Percentiles rank a stretch among this genome's conserved stretches.
These are phyloP conservation scores for Pristionchus maxplancki DNA, from an alignment of 2,888 invertebrate genomes.

Conservation along the genomic window DNA sequence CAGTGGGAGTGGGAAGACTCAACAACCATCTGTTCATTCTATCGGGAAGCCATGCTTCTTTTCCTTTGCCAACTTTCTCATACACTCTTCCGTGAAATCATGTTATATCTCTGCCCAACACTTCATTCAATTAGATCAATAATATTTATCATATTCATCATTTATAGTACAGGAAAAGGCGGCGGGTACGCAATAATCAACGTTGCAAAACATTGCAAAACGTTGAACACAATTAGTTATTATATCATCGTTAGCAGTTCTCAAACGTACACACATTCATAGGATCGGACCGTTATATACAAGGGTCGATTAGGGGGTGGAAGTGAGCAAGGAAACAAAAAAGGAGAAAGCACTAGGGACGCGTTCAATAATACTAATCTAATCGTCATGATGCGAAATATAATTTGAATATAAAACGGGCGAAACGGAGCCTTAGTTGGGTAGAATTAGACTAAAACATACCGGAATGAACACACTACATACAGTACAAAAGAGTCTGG, in stretches of 20 bases:
- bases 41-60: no score
- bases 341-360: conserved; percentile 37
- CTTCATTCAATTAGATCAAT: not conserved
- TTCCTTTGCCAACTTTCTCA: no score
- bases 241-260: conserved; percentile 37
- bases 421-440: not conserved
- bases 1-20: no score
- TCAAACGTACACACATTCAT: conserved; percentile 31
- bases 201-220: not conserved
- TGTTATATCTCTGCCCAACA: no score
- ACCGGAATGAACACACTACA: conserved; percentile 45
- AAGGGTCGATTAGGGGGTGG: not conserved
- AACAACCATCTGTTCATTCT: no score
- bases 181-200: not conserved
- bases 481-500: not conserved
- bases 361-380: conserved; percentile 44
- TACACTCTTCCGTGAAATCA: no score
- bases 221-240: conserved; percentile 1
- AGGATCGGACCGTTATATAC: not conserved
- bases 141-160: conserved; percentile 40
- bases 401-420: not conserved
- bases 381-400: conserved; percentile 23
- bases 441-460: not conserved
- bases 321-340: not conserved
- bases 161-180: conserved; percentile 36